A percentile compares a stretch with the other conserved stretches of the same genome.
Conservation (phyloP, 2,888 invertebrate species). For the Acronicta alni region DNA sequence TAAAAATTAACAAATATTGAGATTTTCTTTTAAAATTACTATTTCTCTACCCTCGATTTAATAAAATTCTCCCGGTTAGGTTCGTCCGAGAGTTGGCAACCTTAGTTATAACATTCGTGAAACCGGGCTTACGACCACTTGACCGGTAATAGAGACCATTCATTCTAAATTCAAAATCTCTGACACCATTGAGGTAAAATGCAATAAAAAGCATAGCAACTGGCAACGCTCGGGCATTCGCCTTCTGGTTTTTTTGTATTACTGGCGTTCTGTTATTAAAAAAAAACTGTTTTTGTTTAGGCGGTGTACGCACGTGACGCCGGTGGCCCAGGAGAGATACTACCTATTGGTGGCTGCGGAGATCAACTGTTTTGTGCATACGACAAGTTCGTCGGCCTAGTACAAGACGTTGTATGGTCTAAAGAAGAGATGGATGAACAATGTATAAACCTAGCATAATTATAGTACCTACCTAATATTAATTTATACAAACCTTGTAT, state of each 20-base stretch:
- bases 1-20: too few relatives aligned
- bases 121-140: too few relatives aligned
- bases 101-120: too few relatives aligned
- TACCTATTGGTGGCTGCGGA: constrained; percentile 84
- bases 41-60: too few relatives aligned
- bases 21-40: too few relatives aligned
- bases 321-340: constrained; percentile 70
- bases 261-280: not conserved
- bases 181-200: too few relatives aligned
- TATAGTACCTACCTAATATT: constrained; percentile 32
- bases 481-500: constrained; percentile 13
- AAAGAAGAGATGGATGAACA: constrained; percentile 63
- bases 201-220: constrained; percentile 1
- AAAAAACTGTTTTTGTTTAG: constrained; percentile 70
- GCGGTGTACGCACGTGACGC: constrained; percentile 82
- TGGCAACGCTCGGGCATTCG: constrained; percentile 11
- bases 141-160: too few relatives aligned
- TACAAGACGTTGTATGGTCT: constrained; percentile 67
- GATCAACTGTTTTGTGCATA: constrained; percentile 81
- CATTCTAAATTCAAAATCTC: too few relatives aligned
- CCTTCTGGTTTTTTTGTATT: not conserved
- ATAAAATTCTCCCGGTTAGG: too few relatives aligned
- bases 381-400: constrained; percentile 80
- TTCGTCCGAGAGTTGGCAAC: too few relatives aligned
- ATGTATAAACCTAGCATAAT: constrained; percentile 55